Percentiles rank a stretch among this genome's conserved stretches.
phyloP scores from a whole-genome alignment of 2,888 invertebrate genomes.

The Plagodis pulveraria region DNA sequence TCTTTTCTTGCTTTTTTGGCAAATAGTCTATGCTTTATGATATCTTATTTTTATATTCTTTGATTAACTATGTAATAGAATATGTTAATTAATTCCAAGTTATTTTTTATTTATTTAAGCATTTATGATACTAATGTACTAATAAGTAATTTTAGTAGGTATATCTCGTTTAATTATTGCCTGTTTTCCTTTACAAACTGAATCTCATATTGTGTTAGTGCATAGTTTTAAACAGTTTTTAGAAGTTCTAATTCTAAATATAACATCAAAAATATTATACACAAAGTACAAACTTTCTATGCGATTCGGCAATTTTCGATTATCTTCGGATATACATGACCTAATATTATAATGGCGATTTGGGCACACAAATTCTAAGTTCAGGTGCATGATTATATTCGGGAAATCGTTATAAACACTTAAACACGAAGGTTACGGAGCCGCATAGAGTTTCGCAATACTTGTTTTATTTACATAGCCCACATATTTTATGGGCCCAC shows the following conservation, averaged over 20 bases:
- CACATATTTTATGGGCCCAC: no score
- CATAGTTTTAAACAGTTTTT: slow-evolving; percentile 23
- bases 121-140: slow-evolving; percentile 26
- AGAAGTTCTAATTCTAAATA: slow-evolving; percentile 18
- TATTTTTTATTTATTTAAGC: slow-evolving; percentile 14
- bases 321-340: no score
- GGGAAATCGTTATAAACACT: no score
- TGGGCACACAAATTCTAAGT: no score
- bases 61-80: background rate
- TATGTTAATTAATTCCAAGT: slow-evolving; percentile 22
- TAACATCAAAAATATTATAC: slow-evolving; percentile 4
- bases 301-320: no score
- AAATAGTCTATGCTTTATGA: no score
- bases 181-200: slow-evolving; percentile 9
- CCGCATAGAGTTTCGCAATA: no score
- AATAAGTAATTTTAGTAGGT: slow-evolving; percentile 2
- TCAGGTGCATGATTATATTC: no score
- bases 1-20: slow-evolving; percentile 4
- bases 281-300: background rate
- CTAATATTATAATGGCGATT: no score
- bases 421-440: no score
- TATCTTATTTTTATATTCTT: background rate
- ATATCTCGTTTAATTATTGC: background rate
- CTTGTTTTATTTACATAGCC: no score
- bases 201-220: slow-evolving; percentile 30